A percentile compares a stretch with the other conserved stretches of the same genome.
phyloP scores from a whole-genome alignment of 1,140 invertebrate genomes.

The Uloborus diversus region DNA sequence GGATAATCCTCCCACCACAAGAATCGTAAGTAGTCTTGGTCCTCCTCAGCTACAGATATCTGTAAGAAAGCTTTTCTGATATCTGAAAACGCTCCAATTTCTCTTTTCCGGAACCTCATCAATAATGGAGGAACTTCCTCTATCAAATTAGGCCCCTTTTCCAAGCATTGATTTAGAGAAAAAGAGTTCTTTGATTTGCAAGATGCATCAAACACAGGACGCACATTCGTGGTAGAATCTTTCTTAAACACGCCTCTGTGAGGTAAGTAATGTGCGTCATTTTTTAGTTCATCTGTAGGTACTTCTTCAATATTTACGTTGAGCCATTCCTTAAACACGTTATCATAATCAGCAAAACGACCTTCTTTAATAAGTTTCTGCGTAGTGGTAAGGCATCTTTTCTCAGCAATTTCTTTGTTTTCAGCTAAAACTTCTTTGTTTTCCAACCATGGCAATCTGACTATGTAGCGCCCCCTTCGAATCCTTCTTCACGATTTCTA shows the following conservation, averaged over 20 bases:
- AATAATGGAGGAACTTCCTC: slow-evolving; percentile 63
- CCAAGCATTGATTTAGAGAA: slow-evolving; percentile 48
- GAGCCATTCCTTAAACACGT: neutral
- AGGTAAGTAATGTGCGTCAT: slow-evolving; percentile 57
- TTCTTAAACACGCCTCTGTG: slow-evolving; percentile 58
- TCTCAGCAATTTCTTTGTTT: neutral
- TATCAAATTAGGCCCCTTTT: slow-evolving; percentile 60
- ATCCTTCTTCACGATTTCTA: neutral
- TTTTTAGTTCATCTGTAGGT: neutral
- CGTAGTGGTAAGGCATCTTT: neutral
- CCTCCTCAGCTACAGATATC: slow-evolving; percentile 59
- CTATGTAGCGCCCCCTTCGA: neutral
- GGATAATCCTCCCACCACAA: neutral
- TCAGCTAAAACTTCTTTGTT: neutral
- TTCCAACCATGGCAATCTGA: slow-evolving; percentile 1
- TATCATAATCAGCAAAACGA: neutral
- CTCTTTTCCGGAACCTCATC: slow-evolving; percentile 62
- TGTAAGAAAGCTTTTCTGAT: slow-evolving; percentile 66
- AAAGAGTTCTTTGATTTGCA: slow-evolving; percentile 53
- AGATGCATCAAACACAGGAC: slow-evolving; percentile 59
- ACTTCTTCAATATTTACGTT: slow-evolving; percentile 3
- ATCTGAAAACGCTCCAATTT: slow-evolving; percentile 64
- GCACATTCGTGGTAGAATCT: slow-evolving; percentile 53
- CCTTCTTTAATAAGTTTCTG: neutral
- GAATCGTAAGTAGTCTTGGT: slow-evolving; percentile 5